Evolutionary conservation across 1,140 invertebrate species (phyloP).

Genomic region (Brachionus manjavacas): DNA sequence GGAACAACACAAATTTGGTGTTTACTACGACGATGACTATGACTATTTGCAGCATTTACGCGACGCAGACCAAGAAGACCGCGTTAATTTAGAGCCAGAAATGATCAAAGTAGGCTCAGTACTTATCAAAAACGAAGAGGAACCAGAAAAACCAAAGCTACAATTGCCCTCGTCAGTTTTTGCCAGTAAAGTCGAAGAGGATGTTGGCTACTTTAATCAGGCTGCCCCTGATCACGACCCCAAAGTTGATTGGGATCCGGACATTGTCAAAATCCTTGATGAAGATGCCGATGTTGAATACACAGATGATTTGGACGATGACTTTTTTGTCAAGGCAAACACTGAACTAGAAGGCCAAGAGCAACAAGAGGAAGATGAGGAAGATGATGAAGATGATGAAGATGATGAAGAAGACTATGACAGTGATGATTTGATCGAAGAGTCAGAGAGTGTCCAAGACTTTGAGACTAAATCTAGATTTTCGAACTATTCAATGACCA

Average conservation of each 20-base stretch:
- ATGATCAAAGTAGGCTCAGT: conserved; percentile 2
- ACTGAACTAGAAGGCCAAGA: conserved; percentile 44
- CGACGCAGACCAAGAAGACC: conserved; percentile 54
- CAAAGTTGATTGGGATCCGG: conserved; percentile 78
- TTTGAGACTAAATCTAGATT: conserved; percentile 74
- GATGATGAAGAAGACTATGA: neutral
- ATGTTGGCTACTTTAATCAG: conserved; percentile 80
- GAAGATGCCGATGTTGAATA: conserved; percentile 82
- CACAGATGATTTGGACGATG: conserved; percentile 78
- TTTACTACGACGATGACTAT: conserved; percentile 91
- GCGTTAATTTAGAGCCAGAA: conserved; percentile 18
- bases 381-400: conserved; percentile 44
- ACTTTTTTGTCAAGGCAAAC: conserved; percentile 75
- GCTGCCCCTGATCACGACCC: conserved; percentile 71
- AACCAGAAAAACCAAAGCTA: conserved; percentile 50
- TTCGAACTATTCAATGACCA: conserved; percentile 88
- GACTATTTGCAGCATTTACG: conserved; percentile 88
- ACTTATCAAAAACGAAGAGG: conserved; percentile 22
- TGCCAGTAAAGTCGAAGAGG: conserved; percentile 78
- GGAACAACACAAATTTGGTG: conserved; percentile 81
- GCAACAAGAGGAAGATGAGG: conserved; percentile 51
- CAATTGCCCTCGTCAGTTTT: conserved; percentile 82
- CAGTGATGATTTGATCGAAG: conserved; percentile 22
- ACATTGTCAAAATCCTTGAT: conserved; percentile 84
- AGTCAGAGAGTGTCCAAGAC: neutral